Evolutionary conservation across 2,113 vertebrate genomes (phyloP).

Genomic region (Semnornis frantzii): DNA sequence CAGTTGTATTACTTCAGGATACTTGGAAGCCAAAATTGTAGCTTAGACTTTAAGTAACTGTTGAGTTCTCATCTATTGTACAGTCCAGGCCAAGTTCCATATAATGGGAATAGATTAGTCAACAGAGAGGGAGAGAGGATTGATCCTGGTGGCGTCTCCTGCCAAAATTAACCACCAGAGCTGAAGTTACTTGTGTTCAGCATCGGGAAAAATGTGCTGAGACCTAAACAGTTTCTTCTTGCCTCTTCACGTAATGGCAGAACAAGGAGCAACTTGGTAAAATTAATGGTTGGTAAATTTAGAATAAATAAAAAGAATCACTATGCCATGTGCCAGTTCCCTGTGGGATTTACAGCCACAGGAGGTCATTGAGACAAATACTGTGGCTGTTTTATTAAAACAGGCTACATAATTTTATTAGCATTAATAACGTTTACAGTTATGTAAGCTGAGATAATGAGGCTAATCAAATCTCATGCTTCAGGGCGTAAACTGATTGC

Average conservation of each 20-base stretch:
- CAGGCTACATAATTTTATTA: constrained; percentile 72
- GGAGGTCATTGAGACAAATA: constrained; percentile 64
- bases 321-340: neutral
- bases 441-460: constrained; percentile 74
- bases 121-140: neutral
- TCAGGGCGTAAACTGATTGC: constrained; percentile 71
- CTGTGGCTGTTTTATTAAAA: constrained; percentile 65
- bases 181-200: neutral
- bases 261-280: constrained; percentile 20
- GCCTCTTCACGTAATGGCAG: neutral
- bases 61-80: neutral
- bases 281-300: constrained; percentile 55
- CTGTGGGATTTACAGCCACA: constrained; percentile 40
- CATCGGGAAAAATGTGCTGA: neutral
- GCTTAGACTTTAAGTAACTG: neutral
- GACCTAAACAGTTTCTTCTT: neutral
- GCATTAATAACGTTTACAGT: constrained; percentile 73
- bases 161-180: neutral
- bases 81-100: neutral
- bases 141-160: neutral
- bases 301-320: constrained; percentile 51
- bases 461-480: constrained; percentile 76
- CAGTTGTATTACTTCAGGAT: neutral
- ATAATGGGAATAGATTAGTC: neutral
- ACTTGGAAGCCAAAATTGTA: neutral